Base-by-base conservation (phyloP, 2,797 vertebrate species). In the Takifugu ocellatus region DNA sequence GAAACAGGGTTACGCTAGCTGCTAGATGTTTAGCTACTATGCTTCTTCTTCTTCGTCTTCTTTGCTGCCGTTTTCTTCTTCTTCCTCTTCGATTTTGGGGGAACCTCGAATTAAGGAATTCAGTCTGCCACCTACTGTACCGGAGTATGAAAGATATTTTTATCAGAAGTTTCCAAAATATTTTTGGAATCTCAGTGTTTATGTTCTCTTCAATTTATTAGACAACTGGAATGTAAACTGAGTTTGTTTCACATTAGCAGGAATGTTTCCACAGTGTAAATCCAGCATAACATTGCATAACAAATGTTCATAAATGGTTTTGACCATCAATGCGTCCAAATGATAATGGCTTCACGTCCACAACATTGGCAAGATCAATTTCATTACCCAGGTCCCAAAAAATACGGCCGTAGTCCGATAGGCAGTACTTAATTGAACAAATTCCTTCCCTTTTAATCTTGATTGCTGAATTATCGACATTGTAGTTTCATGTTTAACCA, bases 181-280 rank as follows among this genome's bases (percentile, higher is more conserved):
- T 17, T 17, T 21, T 17, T 17, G n/a, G 9, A 44, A 6, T 17
- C n/a, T 5, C 43, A 44, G n/a, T 16, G 3, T 44, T 53, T 66
- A 51, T 62, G 17, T 56, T 49, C 9, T 64, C 29, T 56, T 25
- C 1, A 56, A 1, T 82, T 83, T 81, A 80, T 81, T 86, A 74
- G 53, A 72, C 66, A 51, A 59, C 66, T 54, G 61, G 3, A 66
- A 60, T 58, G 53, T 25, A 63, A 68, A 81, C 46, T 25, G 16
- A 15, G 36, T 39, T 39, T 14, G 11, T 14, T 4, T 33, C 8
- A 9, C 33, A 33, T 33, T 33, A 10, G 2, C 33, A 33, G 33
- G 33, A 33, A 33, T 33, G 11, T 33, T 33, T 0, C 17, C n/a
- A 59, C n/a, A 65, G 14, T 50, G 15, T 21, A 46, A 55, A 57